Evolutionary conservation across 2,113 vertebrate genomes (phyloP), one percentile per base, ranked within the genome.

Genomic region (Orientallactaga bullata): DNA sequence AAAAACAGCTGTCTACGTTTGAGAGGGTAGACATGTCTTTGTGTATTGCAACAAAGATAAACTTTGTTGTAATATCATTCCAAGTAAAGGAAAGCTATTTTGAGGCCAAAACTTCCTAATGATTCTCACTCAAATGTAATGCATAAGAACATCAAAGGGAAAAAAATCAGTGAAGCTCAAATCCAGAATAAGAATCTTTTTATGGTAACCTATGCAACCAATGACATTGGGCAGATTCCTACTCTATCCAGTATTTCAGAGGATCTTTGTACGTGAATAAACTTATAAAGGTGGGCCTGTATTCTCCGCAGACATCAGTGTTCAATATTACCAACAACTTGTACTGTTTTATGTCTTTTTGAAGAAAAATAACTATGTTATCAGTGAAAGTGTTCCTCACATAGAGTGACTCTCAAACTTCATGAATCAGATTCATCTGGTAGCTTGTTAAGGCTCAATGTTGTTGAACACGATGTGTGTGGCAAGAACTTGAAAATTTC

Each of bases 1-100:
- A 82, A 55, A 73, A 86, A 39, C 16, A 91, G 87, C 24, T 93
- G 92, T 88, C 5, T 8, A 94, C 79, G 91, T 84, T 80, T 90
- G 79, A 94, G 85, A 86, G 8, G 3, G 42, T 30, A 94, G 30
- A 91, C 37, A 37, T 93, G 85, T 74, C 8, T 71, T 92, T 92
- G 79, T 18, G 18, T 35, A 88, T 86, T 90, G 85, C 37, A 73
- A 61, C 66, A 65, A 39, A 89, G 4, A 92, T 37, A 93, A 77
- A 92, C 42, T 80, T 76, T 85, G 6, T 55, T 66, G 65, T 82
- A 32, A 18, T 39, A 60, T 60, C 69, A 68, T 94, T 21, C 66
- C 5, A 73, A 58, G 37, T 79, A 94, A 61, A 77, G 37, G 5
- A 35, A 84, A 51, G 61, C 20, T 78, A 51, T 23, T 81, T 91